Evolutionary conservation across 2,113 vertebrate species (phyloP).

Genomic region (Gymnarchus niloticus): DNA sequence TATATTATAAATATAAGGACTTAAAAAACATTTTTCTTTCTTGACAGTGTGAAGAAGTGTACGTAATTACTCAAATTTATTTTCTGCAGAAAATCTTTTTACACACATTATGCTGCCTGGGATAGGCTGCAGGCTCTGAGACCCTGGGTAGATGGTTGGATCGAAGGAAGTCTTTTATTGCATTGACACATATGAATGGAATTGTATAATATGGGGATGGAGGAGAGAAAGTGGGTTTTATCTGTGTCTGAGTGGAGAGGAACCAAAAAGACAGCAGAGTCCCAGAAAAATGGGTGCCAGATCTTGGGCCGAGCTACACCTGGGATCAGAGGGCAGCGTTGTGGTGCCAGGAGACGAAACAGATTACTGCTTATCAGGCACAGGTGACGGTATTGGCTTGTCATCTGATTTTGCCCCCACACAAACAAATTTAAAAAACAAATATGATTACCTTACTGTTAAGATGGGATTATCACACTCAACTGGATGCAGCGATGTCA

Average conservation of each 20-base stretch:
- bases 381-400: too few species aligned
- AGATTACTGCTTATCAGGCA: neutral
- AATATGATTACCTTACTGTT: neutral
- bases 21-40: too few species aligned
- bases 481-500: neutral
- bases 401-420: neutral
- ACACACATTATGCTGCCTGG: too few species aligned
- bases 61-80: too few species aligned
- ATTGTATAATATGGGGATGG: neutral
- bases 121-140: too few species aligned
- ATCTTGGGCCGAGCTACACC: neutral
- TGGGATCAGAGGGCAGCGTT: neutral
- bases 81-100: too few species aligned
- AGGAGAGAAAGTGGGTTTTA: neutral
- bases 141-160: too few species aligned
- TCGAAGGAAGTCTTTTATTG: too few species aligned
- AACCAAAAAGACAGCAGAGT: neutral
- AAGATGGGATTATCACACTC: neutral
- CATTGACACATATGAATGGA: neutral
- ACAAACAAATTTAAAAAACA: neutral
- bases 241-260: neutral
- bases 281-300: neutral
- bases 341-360: neutral
- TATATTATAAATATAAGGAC: too few species aligned
- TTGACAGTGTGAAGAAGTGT: too few species aligned